phyloP scores from a whole-genome alignment of 1,140 invertebrate genomes.

The Cardiocondyla obscurior region DNA sequence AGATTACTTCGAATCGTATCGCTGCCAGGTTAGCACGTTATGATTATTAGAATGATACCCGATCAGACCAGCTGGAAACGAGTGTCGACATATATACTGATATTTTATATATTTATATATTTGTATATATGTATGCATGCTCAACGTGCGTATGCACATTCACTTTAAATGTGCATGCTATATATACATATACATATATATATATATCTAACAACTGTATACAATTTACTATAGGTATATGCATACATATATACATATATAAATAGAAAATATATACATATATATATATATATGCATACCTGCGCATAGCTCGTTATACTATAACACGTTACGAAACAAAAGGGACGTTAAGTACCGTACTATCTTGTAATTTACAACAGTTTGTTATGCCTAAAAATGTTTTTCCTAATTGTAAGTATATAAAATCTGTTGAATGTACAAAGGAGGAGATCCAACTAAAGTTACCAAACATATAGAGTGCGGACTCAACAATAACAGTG shows the following conservation, averaged over 20 bases:
- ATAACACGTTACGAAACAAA: conserved; percentile 69
- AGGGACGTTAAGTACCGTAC: conserved; percentile 73
- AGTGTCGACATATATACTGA: conserved; percentile 73
- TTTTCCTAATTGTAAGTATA: conserved; percentile 61
- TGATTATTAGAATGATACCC: conserved; percentile 72
- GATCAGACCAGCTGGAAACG: conserved; percentile 83
- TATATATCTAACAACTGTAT: conserved; percentile 63
- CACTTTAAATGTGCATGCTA: conserved; percentile 64
- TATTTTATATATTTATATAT: conserved; percentile 61
- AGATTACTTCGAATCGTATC: conserved; percentile 61
- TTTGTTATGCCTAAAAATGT: conserved; percentile 44
- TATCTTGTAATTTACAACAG: conserved; percentile 63
- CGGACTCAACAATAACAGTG: not conserved
- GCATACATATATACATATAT: conserved; percentile 54
- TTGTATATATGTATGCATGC: conserved; percentile 63
- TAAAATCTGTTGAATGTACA: conserved; percentile 67
- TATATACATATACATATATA: no score
- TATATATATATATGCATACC: conserved; percentile 43
- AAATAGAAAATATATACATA: conserved; percentile 51
- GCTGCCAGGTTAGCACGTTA: conserved; percentile 63
- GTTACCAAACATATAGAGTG: not conserved
- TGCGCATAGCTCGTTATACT: conserved; percentile 61
- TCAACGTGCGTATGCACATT: conserved; percentile 64
- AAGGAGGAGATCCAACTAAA: conserved; percentile 57
- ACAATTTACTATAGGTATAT: conserved; percentile 54